Conservation (phyloP, 2,797 vertebrate species). For the Selene dorsalis region DNA sequence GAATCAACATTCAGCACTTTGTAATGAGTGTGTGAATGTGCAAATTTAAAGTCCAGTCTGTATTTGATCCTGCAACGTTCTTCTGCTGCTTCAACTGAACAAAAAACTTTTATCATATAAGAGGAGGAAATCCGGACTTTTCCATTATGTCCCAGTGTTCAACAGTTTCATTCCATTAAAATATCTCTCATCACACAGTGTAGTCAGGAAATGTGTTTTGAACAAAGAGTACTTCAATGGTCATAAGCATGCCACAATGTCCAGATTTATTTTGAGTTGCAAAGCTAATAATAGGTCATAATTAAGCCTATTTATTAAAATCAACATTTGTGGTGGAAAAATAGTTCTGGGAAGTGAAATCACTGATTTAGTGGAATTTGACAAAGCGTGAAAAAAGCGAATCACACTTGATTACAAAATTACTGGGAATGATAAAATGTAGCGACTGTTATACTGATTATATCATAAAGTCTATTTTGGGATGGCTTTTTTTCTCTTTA, state of each 20-base stretch:
- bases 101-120: not conserved
- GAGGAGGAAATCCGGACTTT: not conserved
- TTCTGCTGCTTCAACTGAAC: not conserved
- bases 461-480: constrained; percentile 12
- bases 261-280: not conserved
- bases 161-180: not conserved
- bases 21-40: not conserved
- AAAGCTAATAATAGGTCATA: not conserved
- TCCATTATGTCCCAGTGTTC: not conserved
- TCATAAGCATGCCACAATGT: not conserved
- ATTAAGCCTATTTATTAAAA: not conserved
- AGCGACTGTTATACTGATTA: constrained; percentile 4
- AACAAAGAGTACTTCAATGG: not conserved
- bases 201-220: not conserved
- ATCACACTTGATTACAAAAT: constrained; percentile 5
- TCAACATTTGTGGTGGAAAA: not conserved
- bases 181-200: not conserved
- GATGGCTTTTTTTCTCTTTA: constrained; percentile 13
- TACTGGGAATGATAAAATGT: not conserved
- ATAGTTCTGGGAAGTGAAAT: constrained; percentile 16
- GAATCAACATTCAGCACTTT: not conserved
- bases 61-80: not conserved
- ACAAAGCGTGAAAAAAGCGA: not conserved
- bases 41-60: not conserved
- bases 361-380: not conserved